Percentiles rank a stretch among this genome's conserved stretches.
Conservation (phyloP, 2,797 vertebrate genomes). For the Peromyscus melanophrys region DNA sequence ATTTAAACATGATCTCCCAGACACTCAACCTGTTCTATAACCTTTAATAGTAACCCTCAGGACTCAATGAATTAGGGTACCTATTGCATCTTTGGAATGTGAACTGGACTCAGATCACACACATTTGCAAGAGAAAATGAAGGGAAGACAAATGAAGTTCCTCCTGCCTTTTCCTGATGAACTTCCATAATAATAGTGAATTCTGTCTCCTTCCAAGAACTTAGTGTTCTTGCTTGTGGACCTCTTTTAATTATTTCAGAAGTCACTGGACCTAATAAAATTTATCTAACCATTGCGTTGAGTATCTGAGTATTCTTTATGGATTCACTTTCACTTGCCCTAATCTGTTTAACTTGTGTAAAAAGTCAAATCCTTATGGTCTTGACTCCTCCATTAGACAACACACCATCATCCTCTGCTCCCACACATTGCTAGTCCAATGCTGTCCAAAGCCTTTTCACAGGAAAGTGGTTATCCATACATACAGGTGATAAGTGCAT, state of each 20-base stretch:
- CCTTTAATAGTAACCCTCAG: rapidly evolving
- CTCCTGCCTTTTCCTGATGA: not conserved
- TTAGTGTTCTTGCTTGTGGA: not conserved
- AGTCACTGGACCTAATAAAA: too few relatives aligned
- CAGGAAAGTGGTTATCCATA: not conserved
- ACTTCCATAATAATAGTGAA: not conserved
- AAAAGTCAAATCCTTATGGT: not conserved
- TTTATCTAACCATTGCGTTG: not conserved
- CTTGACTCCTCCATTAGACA: not conserved
- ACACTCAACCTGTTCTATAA: not conserved
- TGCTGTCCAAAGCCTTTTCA: not conserved
- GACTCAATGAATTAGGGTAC: not conserved
- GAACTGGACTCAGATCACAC: not conserved
- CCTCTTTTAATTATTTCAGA: not conserved
- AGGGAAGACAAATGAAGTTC: rapidly evolving
- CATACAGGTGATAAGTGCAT: not conserved
- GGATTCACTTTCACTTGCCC: not conserved
- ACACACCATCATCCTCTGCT: not conserved
- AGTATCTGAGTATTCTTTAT: not conserved
- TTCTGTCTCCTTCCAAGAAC: not conserved
- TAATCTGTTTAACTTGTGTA: not conserved
- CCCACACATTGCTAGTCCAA: not conserved
- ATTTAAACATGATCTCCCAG: not conserved
- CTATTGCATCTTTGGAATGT: not conserved
- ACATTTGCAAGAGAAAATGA: not conserved